Percentiles rank a stretch among this genome's conserved stretches.
Evolutionary conservation across 2,888 invertebrate species (phyloP).

Genomic region (Phyllotreta striolata): DNA sequence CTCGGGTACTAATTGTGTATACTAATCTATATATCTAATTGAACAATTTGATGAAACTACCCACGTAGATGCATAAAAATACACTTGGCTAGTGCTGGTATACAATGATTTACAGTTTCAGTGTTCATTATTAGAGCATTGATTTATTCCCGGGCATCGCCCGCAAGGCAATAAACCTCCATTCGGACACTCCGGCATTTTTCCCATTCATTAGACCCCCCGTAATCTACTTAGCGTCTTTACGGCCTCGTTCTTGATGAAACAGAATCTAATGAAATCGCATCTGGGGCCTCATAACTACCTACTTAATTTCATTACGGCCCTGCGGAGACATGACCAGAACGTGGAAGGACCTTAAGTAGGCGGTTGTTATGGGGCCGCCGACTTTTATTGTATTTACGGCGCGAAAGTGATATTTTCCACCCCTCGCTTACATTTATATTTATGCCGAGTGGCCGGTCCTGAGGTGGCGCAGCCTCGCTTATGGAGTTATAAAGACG

Average conservation of each 20-base stretch:
- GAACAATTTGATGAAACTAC: too few species aligned
- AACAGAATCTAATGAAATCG: slow-evolving; percentile 35
- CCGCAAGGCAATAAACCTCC: background rate
- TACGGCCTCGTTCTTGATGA: slow-evolving; percentile 17
- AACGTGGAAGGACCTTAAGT: slow-evolving; percentile 44
- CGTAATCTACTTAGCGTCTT: slow-evolving; percentile 24
- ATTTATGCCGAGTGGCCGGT: slow-evolving; percentile 12
- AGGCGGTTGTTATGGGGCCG: slow-evolving; percentile 34
- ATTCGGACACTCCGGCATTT: slow-evolving; percentile 9
- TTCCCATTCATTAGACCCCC: slow-evolving; percentile 20
- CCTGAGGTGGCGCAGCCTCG: too few species aligned
- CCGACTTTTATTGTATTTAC: slow-evolving; percentile 29
- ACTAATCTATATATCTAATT: too few species aligned
- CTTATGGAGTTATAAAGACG: too few species aligned
- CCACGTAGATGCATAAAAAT: too few species aligned
- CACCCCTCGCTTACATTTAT: slow-evolving; percentile 8
- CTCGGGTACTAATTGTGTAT: background rate
- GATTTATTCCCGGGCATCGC: too few species aligned
- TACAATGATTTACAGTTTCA: too few species aligned
- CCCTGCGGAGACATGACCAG: slow-evolving; percentile 40
- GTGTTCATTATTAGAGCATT: too few species aligned
- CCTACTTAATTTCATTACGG: slow-evolving; percentile 40
- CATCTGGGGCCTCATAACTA: slow-evolving; percentile 34
- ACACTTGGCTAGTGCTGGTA: too few species aligned
- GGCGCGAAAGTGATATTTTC: slow-evolving; percentile 23